A percentile compares a stretch with the other conserved stretches of the same genome.
phyloP scores from a whole-genome alignment of 1,140 invertebrate species.

The Acromyrmex echinatior region DNA sequence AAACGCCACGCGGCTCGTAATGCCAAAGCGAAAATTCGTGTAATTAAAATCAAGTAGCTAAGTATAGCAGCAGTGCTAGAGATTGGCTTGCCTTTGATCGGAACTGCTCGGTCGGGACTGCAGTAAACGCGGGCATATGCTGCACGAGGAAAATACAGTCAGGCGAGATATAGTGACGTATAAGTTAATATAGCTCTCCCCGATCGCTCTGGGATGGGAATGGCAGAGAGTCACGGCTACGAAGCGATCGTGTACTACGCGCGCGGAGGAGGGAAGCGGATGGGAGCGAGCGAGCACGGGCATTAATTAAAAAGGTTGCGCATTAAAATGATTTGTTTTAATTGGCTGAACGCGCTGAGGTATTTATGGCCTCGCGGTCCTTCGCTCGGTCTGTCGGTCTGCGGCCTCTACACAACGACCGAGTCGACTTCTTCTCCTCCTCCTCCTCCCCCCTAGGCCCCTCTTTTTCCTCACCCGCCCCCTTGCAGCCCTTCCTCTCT shows the following conservation, averaged over 20 bases:
- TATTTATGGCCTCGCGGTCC: slow-evolving; percentile 85
- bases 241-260: slow-evolving; percentile 76
- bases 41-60: slow-evolving; percentile 82
- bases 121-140: slow-evolving; percentile 36
- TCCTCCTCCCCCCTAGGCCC: slow-evolving; percentile 43
- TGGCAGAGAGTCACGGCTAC: slow-evolving; percentile 69
- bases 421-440: slow-evolving; percentile 67
- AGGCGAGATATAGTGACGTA: slow-evolving; percentile 69
- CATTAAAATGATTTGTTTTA: slow-evolving; percentile 88
- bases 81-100: slow-evolving; percentile 58
- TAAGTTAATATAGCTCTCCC: slow-evolving; percentile 80
- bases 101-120: slow-evolving; percentile 35
- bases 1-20: slow-evolving; percentile 30
- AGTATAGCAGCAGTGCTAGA: slow-evolving; percentile 66
- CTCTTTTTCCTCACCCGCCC: slow-evolving; percentile 47
- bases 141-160: slow-evolving; percentile 42
- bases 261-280: slow-evolving; percentile 77
- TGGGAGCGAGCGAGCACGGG: slow-evolving; percentile 82
- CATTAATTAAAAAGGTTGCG: slow-evolving; percentile 87
- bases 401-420: slow-evolving; percentile 74
- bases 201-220: slow-evolving; percentile 80
- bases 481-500: slow-evolving; percentile 41
- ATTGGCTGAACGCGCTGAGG: slow-evolving; percentile 86
- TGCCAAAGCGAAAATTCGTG: slow-evolving; percentile 75
- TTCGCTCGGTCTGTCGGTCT: slow-evolving; percentile 79